These are phyloP conservation scores for Trematomus loennbergii DNA, from an alignment of 2,113 vertebrate species.

Conservation along the genomic window DNA sequence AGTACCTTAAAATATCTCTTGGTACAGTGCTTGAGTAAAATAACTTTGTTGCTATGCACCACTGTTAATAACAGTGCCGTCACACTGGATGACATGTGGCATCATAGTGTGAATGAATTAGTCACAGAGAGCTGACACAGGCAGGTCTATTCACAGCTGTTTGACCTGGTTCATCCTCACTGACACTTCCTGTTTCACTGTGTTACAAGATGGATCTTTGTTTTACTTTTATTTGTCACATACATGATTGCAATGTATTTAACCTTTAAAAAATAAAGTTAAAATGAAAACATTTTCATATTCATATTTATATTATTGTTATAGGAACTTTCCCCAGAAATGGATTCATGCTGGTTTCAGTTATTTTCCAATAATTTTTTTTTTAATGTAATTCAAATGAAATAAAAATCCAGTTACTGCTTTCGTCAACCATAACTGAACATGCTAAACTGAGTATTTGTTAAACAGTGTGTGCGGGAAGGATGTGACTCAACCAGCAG, in stretches of 20 bases:
- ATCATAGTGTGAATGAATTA: background rate
- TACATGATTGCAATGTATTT: background rate
- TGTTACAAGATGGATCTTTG: background rate
- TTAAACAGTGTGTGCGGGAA: background rate
- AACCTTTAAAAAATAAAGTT: background rate
- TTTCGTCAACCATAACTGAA: no score
- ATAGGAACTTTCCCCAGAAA: no score
- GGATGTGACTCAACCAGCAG: background rate
- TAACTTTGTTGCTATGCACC: background rate
- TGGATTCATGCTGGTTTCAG: background rate
- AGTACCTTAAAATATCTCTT: background rate
- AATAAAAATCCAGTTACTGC: background rate
- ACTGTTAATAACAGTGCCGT: background rate
- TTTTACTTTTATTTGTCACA: background rate
- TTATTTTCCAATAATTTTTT: background rate
- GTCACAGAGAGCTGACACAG: background rate
- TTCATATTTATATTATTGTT: no score
- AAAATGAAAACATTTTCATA: background rate
- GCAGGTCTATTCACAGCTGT: background rate
- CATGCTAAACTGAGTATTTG: background rate
- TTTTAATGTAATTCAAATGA: background rate
- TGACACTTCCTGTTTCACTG: background rate
- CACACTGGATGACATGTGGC: background rate
- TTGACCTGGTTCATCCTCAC: background rate
- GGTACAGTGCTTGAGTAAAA: background rate